Base-by-base conservation (phyloP, 2,113 vertebrate species). In the Rafetus swinhoei region DNA sequence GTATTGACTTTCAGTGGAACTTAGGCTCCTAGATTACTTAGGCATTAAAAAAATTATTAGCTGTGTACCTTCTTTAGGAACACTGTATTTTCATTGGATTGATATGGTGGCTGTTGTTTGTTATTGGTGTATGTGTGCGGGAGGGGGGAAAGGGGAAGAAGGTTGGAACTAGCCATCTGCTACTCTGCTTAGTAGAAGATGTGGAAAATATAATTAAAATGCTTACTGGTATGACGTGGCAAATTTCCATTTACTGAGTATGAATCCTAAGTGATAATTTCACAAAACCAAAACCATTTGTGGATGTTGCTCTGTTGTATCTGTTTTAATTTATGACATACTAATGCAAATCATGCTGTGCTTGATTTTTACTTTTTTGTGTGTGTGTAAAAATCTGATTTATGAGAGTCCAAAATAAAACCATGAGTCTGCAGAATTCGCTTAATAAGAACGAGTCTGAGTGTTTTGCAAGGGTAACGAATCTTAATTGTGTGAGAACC, bases 321-420 rank as follows among this genome's bases (percentile, higher is more conserved):
- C 83, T 85, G 29, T 81, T 95, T 92, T 60, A 87, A 86, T 57
- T 92, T 86, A 25, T 84, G 59, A 29, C 74, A 52, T 88, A 39
- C 60, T 89, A 90, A 86, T 52, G 39, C n/a, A 91, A 95, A 85
- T 25, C 80, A 90, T 72, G 85, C 56, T 35, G 88, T 87, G 79
- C 89, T 87, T 90, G 74, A 89, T 65, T 95, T 93, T 81, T 96
- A 82, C 92, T 94, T 94, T 88, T 88, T 88, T 93, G 93, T 94
- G 93, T 88, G 57, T 88, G 89, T 93, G 89, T 95, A 85, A 79
- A 92, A 84, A 91, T 52, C 74, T 19, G 90, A 65, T 91, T 96
- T 92, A 62, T 80, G 93, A 95, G 95, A 92, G 84, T 91, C 92
- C 81, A 69, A 80, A 89, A 15, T 2, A n/a, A 87, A 79, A 79